phyloP scores from a whole-genome alignment of 2,797 vertebrate species.

The Cyclopterus lumpus region DNA sequence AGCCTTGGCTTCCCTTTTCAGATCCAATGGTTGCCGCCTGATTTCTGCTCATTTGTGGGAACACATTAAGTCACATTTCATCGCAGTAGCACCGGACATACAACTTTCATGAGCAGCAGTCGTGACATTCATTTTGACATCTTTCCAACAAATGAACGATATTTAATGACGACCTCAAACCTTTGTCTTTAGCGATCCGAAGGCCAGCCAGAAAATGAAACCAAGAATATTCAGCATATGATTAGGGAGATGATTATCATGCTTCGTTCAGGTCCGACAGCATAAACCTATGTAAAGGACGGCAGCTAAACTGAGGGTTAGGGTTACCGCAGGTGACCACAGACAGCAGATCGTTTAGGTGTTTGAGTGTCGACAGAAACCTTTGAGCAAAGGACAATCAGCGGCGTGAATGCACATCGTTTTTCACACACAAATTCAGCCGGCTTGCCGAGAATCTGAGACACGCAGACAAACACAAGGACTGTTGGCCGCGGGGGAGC shows the following conservation, averaged over 20 bases:
- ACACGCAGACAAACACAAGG: conserved; percentile 24
- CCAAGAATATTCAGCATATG: background rate
- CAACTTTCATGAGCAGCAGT: too few relatives aligned
- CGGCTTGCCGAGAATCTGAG: conserved; percentile 16
- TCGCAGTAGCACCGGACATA: too few relatives aligned
- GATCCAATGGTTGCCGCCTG: too few relatives aligned
- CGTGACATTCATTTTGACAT: too few relatives aligned
- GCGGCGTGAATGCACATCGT: background rate
- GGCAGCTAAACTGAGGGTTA: background rate
- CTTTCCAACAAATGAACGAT: too few relatives aligned
- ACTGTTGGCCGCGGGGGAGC: conserved; percentile 45
- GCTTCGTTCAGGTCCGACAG: background rate
- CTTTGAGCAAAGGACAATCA: background rate
- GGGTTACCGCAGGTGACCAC: too few relatives aligned
- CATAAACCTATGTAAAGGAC: background rate
- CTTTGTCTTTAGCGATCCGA: background rate
- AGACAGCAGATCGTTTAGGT: background rate
- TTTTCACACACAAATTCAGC: conserved; percentile 11
- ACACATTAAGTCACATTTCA: too few relatives aligned
- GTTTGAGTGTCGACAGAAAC: background rate
- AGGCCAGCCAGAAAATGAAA: background rate
- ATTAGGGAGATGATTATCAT: background rate
- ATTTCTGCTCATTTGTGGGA: too few relatives aligned
- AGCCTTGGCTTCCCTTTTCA: too few relatives aligned
- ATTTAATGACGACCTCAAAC: background rate